These are phyloP conservation scores for Tenualosa ilisha DNA, from an alignment of 2,797 vertebrate species.

Conservation along the genomic window DNA sequence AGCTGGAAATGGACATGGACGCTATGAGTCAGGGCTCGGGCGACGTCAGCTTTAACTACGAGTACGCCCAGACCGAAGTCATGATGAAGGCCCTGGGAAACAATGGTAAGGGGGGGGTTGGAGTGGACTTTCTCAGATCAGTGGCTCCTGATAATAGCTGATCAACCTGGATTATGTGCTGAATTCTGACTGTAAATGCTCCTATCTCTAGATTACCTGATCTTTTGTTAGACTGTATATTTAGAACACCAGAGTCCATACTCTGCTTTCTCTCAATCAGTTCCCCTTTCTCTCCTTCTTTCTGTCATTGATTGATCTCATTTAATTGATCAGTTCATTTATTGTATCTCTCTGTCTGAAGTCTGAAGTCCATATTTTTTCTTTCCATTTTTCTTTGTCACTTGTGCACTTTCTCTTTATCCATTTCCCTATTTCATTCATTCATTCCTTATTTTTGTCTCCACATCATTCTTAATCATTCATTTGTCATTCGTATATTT, in stretches of 20 bases:
- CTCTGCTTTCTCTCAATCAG: too few relatives aligned
- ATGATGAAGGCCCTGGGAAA: constrained; percentile 93
- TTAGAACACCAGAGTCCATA: neutral
- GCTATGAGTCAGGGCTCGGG: constrained; percentile 87
- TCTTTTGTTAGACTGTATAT: neutral
- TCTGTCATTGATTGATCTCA: neutral
- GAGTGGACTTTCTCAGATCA: neutral
- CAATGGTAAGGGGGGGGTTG: constrained; percentile 73
- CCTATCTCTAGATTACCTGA: neutral
- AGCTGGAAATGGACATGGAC: constrained; percentile 84
- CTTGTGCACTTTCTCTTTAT: neutral
- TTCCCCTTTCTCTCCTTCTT: neutral
- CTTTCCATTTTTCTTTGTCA: neutral
- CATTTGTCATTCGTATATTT: neutral
- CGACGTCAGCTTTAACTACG: constrained; percentile 89
- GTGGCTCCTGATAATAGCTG: neutral
- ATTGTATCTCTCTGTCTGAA: neutral
- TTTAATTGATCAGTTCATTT: neutral
- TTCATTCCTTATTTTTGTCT: neutral
- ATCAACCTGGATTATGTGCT: neutral
- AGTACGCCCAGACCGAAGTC: constrained; percentile 94
- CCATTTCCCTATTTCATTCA: neutral
- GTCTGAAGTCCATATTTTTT: neutral
- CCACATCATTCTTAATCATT: neutral
- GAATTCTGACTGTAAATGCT: neutral